Conservation (phyloP, 2,797 vertebrate genomes). For the Acrossocheilus fasciatus region DNA sequence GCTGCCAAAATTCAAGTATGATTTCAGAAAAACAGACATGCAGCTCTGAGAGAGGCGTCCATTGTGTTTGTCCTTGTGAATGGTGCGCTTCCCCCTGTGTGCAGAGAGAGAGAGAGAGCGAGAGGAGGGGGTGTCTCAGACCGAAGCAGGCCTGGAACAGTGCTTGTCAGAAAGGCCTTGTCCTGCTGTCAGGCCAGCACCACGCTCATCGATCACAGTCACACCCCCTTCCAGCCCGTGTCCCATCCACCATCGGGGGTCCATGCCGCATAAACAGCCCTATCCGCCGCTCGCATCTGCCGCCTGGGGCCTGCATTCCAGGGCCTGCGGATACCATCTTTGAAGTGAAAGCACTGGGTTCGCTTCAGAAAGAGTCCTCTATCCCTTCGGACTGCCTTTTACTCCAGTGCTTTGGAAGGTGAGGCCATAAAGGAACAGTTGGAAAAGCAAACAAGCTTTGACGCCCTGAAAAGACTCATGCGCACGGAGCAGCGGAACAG, state of each 20-base stretch:
- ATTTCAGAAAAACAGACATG: slow-evolving; percentile 50
- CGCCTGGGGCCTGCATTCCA: slow-evolving; percentile 77
- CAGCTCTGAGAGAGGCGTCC: slow-evolving; percentile 48
- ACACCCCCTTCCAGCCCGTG: slow-evolving; percentile 62
- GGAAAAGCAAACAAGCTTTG: slow-evolving; percentile 79
- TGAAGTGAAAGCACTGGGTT: slow-evolving; percentile 74
- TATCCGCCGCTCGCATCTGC: slow-evolving; percentile 58
- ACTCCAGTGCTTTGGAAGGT: slow-evolving; percentile 68
- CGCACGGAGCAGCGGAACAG: slow-evolving; percentile 59
- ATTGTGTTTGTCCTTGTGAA: slow-evolving; percentile 61
- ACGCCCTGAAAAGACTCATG: slow-evolving; percentile 71
- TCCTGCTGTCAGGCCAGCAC: slow-evolving; percentile 72
- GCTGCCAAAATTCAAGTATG: slow-evolving; percentile 62
- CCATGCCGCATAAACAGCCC: slow-evolving; percentile 75
- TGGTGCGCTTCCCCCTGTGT: slow-evolving; percentile 47
- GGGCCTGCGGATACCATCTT: slow-evolving; percentile 80
- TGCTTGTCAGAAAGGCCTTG: slow-evolving; percentile 65
- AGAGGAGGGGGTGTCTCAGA: slow-evolving; percentile 12
- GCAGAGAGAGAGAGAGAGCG: background rate
- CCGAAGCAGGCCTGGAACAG: slow-evolving; percentile 67
- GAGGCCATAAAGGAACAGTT: slow-evolving; percentile 70
- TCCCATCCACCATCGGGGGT: slow-evolving; percentile 67
- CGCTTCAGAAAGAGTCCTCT: slow-evolving; percentile 58
- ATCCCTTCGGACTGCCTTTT: slow-evolving; percentile 48
- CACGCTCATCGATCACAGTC: slow-evolving; percentile 79